These are phyloP conservation scores for Camelus bactrianus DNA, from an alignment of 2,113 vertebrate species.

Conservation along the genomic window DNA sequence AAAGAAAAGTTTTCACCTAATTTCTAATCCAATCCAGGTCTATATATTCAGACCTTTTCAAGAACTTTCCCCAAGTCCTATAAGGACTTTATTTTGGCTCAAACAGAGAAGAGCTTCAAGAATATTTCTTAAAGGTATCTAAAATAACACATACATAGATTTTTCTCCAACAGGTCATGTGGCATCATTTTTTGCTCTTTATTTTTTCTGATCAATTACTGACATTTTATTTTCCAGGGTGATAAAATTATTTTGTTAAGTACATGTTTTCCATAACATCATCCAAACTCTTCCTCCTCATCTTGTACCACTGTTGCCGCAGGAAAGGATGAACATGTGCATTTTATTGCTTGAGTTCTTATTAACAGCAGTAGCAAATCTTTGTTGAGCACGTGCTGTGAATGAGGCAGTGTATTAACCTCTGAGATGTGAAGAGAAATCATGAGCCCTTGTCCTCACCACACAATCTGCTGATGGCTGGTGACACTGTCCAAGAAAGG, in stretches of 20 bases:
- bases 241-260: neutral
- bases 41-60: neutral
- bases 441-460: neutral
- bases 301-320: neutral
- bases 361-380: neutral
- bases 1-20: neutral
- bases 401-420: neutral
- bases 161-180: neutral
- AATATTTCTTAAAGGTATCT: neutral
- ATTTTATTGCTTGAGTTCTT: neutral
- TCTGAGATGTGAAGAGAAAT: neutral
- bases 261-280: neutral
- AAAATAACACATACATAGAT: neutral
- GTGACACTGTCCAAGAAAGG: neutral
- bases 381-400: neutral
- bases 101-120: neutral
- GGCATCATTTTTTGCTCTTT: neutral
- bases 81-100: neutral
- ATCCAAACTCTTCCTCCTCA: neutral
- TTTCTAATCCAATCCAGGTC: neutral
- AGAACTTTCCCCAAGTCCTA: neutral
- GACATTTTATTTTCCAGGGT: neutral
- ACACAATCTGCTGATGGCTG: neutral
- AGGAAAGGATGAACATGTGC: neutral
- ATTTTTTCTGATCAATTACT: neutral